Percentiles rank a stretch among this genome's conserved stretches.
Evolutionary conservation across 2,888 invertebrate genomes (phyloP).

Genomic region (Subacronicta megacephala): DNA sequence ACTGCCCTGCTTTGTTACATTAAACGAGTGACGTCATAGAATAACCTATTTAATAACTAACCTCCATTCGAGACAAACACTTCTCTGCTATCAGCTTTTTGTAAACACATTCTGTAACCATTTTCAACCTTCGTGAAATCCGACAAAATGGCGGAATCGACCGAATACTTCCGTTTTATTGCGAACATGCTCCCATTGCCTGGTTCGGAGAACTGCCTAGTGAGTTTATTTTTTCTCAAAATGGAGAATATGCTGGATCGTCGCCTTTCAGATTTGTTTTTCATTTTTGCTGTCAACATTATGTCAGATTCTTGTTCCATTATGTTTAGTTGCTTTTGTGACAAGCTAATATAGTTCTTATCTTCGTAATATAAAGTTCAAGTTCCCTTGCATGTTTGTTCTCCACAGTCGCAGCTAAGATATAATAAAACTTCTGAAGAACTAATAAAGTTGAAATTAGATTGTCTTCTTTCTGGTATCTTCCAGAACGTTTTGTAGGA

Average conservation of each 20-base stretch:
- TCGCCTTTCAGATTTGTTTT: slow-evolving; percentile 71
- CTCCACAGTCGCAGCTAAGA: too few relatives aligned
- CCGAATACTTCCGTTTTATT: slow-evolving; percentile 74
- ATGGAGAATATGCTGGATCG: slow-evolving; percentile 81
- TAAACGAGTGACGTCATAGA: not conserved
- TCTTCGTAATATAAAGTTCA: not conserved
- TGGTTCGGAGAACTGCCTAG: slow-evolving; percentile 78
- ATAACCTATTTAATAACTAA: slow-evolving; percentile 52
- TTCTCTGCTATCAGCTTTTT: slow-evolving; percentile 56
- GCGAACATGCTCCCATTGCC: slow-evolving; percentile 53
- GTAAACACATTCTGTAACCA: slow-evolving; percentile 59
- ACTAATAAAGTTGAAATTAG: too few relatives aligned
- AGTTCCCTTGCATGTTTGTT: slow-evolving; percentile 7
- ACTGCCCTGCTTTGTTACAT: too few relatives aligned
- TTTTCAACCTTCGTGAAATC: slow-evolving; percentile 68
- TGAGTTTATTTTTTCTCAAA: slow-evolving; percentile 76
- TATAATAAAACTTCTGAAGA: too few relatives aligned
- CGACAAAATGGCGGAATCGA: slow-evolving; percentile 78
- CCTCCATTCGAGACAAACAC: slow-evolving; percentile 69
- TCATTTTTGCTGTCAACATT: slow-evolving; percentile 65
- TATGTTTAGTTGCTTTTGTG: slow-evolving; percentile 4
- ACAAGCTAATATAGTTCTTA: not conserved
- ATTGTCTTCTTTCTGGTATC: too few relatives aligned
- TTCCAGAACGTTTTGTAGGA: too few relatives aligned
- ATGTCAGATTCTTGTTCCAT: slow-evolving; percentile 72